phyloP scores from a whole-genome alignment of 2,113 vertebrate species.

The Acanthisitta chloris region DNA sequence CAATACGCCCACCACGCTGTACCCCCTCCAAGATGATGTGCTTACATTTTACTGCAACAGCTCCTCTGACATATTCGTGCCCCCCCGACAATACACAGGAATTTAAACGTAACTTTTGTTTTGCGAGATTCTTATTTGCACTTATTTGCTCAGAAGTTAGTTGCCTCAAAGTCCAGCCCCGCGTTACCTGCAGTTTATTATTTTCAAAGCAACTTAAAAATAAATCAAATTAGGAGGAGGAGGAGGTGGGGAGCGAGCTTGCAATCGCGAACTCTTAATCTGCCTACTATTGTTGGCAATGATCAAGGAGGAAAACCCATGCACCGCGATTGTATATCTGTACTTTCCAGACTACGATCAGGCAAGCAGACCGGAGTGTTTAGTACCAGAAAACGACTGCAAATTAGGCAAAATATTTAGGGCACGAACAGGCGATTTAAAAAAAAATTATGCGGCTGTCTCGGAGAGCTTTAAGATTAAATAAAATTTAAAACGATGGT shows the following conservation, averaged over 20 bases:
- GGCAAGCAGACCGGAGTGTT: conserved; percentile 69
- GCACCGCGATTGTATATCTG: conserved; percentile 66
- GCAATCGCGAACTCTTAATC: conserved; percentile 81
- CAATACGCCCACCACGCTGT: conserved; percentile 87
- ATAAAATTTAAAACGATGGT: conserved; percentile 75
- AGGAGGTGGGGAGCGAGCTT: conserved; percentile 42
- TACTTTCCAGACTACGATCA: conserved; percentile 69
- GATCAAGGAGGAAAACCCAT: conserved; percentile 69
- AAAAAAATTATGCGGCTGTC: not conserved
- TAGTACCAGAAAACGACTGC: conserved; percentile 54
- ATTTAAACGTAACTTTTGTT: conserved; percentile 82
- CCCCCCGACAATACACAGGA: conserved; percentile 49
- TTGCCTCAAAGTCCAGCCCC: conserved; percentile 75
- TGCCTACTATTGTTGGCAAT: conserved; percentile 74
- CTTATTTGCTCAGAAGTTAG: conserved; percentile 83
- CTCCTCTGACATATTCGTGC: conserved; percentile 80
- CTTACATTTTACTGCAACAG: conserved; percentile 85
- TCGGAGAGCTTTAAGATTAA: conserved; percentile 69
- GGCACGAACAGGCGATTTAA: conserved; percentile 60
- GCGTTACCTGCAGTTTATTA: conserved; percentile 70
- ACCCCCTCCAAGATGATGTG: conserved; percentile 81
- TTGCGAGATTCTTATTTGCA: conserved; percentile 79
- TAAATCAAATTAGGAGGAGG: conserved; percentile 67
- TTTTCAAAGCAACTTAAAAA: conserved; percentile 73
- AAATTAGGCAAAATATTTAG: conserved; percentile 60